phyloP scores from a whole-genome alignment of 1,140 invertebrate species.

The Bombus confusus region DNA sequence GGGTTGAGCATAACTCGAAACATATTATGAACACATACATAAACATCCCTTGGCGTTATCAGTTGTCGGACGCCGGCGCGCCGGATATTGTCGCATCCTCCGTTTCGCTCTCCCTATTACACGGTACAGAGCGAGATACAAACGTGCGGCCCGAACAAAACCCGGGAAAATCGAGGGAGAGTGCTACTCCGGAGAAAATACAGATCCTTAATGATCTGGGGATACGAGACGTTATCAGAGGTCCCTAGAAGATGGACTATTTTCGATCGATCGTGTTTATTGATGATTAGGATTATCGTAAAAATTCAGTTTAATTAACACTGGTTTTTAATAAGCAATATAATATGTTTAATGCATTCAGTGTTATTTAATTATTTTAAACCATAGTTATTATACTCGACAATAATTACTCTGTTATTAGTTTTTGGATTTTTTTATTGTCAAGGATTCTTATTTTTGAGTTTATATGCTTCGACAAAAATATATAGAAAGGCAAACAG shows the following conservation, averaged over 20 bases:
- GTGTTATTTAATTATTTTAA: neutral
- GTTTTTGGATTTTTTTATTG: rapidly evolving
- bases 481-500: too few relatives aligned
- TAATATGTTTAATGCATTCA: neutral
- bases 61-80: slow-evolving; percentile 83
- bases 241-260: neutral
- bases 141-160: slow-evolving; percentile 41
- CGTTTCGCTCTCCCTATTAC: slow-evolving; percentile 72
- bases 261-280: neutral
- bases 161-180: slow-evolving; percentile 24
- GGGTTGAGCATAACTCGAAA: slow-evolving; percentile 71
- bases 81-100: slow-evolving; percentile 84
- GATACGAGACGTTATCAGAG: neutral
- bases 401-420: too few relatives aligned
- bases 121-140: slow-evolving; percentile 40
- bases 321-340: neutral
- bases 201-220: slow-evolving; percentile 3
- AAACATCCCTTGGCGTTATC: slow-evolving; percentile 83
- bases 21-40: slow-evolving; percentile 82
- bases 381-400: too few relatives aligned
- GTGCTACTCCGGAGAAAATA: slow-evolving; percentile 36
- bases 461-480: too few relatives aligned
- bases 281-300: neutral
- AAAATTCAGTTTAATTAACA: neutral
- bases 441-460: too few relatives aligned